Evolutionary conservation across 1,140 invertebrate genomes (phyloP), one percentile per base, ranked within the genome.

Genomic region (Centruroides sculpturatus): DNA sequence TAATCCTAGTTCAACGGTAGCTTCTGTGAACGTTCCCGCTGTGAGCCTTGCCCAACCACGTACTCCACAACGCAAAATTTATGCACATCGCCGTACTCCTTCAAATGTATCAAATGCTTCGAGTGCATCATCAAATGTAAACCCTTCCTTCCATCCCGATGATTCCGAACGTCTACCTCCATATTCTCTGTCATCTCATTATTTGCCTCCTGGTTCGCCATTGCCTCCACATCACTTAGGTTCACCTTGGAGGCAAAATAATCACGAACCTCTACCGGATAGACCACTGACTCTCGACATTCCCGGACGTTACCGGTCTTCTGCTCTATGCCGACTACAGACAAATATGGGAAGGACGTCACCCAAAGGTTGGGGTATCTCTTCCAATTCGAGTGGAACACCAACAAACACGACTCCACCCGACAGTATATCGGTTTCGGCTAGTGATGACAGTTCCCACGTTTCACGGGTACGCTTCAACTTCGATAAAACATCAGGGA

Each of bases 401-500:
- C 86, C 86, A 41, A 88, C 86, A 1, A 88, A 88, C 74, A 83
- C 85, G 50, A 89, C 87, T 3, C 86, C 87, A 0, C 86, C 87
- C 0, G 88, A 90, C 64, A 87, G 85, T 65, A 68, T 41, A 34
- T 54, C 48, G 35, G 34, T 50, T 47, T 59, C 87, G 12, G 85
- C 86, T 0, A 88, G 86, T 66, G 87, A 89, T 57, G 87, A 90
- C 65, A 86, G 84, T 65, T 87, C 85, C 47, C 89, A 89, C 69
- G 80, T 87, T 48, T 89, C 87, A 3, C 76, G 86, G 6, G 86
- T 90, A 3, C 77, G 87, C 1, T 92, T 92, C 73, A 62, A 56
- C 35, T 54, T 89, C 85, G 48, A 87, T 87, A 0, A 81, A 85
- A 9, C 83, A 82, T 71, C 52, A 55, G 50, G 48, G 49, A n/a